Conservation (phyloP, 1,140 invertebrate species). For the Drosophila miranda region DNA sequence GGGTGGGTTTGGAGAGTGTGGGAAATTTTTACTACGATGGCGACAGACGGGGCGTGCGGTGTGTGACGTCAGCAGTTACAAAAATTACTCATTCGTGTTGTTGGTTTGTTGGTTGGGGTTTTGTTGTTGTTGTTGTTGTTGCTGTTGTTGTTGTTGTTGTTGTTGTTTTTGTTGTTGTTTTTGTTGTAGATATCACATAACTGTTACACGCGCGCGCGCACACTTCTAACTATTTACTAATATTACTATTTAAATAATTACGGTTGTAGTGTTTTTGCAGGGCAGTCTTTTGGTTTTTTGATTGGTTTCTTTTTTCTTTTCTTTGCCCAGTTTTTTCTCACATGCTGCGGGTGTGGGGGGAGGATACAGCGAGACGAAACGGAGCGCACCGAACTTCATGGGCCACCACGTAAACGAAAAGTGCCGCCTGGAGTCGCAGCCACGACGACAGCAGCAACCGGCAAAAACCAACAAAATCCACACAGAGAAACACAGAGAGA, state of each 20-base stretch:
- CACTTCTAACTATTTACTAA: conserved; percentile 22
- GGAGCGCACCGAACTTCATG: conserved; percentile 59
- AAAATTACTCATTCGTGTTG: conserved; percentile 12
- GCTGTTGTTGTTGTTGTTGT: conserved; percentile 38
- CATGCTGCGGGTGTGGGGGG: conserved; percentile 48
- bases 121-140: conserved; percentile 15
- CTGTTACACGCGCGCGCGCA: conserved; percentile 58
- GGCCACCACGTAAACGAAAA: conserved; percentile 55
- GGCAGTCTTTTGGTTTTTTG: conserved; percentile 48
- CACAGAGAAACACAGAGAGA: conserved; percentile 24
- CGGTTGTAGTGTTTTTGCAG: conserved; percentile 41
- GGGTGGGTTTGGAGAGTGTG: conserved; percentile 23
- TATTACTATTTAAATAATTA: conserved; percentile 24
- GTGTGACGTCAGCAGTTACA: conserved; percentile 72
- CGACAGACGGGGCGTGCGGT: conserved; percentile 27
- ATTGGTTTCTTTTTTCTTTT: conserved; percentile 31
- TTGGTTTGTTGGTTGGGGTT: conserved; percentile 2
- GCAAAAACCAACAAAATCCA: conserved; percentile 42
- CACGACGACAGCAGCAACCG: conserved; percentile 7
- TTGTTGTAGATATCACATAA: conserved; percentile 75
- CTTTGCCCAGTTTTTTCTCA: conserved; percentile 51
- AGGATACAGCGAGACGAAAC: conserved; percentile 32
- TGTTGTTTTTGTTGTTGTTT: conserved; percentile 11
- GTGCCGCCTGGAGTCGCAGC: conserved; percentile 34
- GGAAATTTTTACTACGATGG: conserved; percentile 44